Conservation (phyloP, 2,113 vertebrate genomes). For the Pimephales promelas region DNA sequence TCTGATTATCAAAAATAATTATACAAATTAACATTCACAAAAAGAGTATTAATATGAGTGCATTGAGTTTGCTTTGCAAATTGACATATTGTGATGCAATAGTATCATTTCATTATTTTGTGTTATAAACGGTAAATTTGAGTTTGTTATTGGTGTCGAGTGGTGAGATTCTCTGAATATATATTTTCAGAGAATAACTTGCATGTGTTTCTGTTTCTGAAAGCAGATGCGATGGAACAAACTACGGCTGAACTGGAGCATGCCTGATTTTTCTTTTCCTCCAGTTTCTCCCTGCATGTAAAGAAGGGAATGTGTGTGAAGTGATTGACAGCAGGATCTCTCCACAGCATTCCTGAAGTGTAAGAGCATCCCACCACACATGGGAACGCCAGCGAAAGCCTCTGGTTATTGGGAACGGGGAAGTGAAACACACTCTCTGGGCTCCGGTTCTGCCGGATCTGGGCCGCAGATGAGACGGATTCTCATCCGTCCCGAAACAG, state of each 20-base stretch:
- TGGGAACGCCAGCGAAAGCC: conserved; percentile 48
- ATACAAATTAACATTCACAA: too few species aligned
- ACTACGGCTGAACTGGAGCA: not conserved
- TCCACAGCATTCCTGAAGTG: conserved; percentile 45
- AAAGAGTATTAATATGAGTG: not conserved
- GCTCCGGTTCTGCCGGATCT: conserved; percentile 50
- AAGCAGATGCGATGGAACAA: not conserved
- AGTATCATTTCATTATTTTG: too few species aligned
- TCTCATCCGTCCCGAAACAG: conserved; percentile 41
- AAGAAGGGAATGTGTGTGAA: conserved; percentile 65
- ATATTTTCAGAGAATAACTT: not conserved
- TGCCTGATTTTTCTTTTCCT: not conserved
- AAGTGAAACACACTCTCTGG: conserved; percentile 52
- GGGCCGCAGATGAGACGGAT: conserved; percentile 55
- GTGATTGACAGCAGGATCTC: conserved; percentile 50
- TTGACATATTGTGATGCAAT: not conserved
- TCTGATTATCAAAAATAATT: too few species aligned
- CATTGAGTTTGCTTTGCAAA: not conserved
- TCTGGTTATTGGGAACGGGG: conserved; percentile 47
- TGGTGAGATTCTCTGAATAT: not conserved
- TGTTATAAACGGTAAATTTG: not conserved
- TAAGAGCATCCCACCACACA: conserved; percentile 29
- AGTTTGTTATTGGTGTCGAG: not conserved
- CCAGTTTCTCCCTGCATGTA: conserved; percentile 46
- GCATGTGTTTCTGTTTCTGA: not conserved